Percentiles rank a stretch among this genome's conserved stretches.
phyloP scores from a whole-genome alignment of 2,113 vertebrate genomes.

The Bombycilla garrulus region DNA sequence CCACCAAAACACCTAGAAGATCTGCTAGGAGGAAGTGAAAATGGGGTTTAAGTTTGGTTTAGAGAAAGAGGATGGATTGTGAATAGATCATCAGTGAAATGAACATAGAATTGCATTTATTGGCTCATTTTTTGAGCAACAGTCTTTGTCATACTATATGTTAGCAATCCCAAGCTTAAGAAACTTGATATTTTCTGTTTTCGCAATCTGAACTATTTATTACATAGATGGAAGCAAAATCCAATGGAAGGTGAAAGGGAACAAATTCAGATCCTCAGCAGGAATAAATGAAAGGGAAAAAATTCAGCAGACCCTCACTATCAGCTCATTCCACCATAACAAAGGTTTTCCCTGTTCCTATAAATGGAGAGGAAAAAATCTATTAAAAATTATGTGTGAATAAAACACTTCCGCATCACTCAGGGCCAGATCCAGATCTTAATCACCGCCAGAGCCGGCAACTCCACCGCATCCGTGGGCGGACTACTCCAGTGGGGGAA shows the following conservation, averaged over 20 bases:
- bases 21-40: background rate
- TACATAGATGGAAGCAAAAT: background rate
- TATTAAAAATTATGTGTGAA: background rate
- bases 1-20: background rate
- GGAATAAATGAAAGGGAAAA: no score
- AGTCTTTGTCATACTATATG: rapidly evolving
- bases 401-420: background rate
- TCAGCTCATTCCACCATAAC: background rate
- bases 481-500: rapidly evolving
- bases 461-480: background rate
- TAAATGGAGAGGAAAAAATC: rapidly evolving
- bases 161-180: background rate
- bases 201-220: background rate
- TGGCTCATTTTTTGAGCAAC: background rate
- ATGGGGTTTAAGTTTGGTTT: background rate
- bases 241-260: background rate
- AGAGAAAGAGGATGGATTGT: background rate
- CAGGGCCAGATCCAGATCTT: background rate
- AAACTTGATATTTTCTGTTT: background rate
- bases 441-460: background rate
- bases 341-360: background rate
- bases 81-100: background rate
- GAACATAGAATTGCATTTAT: background rate
- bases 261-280: background rate
- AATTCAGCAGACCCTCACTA: background rate